phyloP scores from a whole-genome alignment of 2,113 vertebrate genomes.

The Emydocephalus ijimae region DNA sequence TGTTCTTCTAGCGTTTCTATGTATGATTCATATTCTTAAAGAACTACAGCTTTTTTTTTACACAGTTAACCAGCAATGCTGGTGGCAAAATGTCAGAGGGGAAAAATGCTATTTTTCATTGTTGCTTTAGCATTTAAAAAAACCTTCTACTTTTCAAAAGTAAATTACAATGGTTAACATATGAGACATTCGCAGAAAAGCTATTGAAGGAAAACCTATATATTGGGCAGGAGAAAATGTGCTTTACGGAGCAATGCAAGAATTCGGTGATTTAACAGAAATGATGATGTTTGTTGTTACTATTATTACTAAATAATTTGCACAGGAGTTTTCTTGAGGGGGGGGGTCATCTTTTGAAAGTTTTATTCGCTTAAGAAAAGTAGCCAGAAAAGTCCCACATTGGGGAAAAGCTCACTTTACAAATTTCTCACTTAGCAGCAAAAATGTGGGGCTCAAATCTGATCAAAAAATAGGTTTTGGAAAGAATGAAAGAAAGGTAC shows the following conservation, averaged over 20 bases:
- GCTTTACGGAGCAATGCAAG: not conserved
- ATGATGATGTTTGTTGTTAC: not conserved
- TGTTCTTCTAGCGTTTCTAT: not conserved
- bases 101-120: not conserved
- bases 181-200: not conserved
- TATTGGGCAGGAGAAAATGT: not conserved
- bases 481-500: not conserved
- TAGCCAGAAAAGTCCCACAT: too few relatives aligned
- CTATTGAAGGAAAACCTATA: not conserved
- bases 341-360: not conserved
- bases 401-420: too few relatives aligned
- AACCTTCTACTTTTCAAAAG: not conserved
- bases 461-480: slow-evolving; percentile 19
- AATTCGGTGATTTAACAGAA: not conserved
- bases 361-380: not conserved
- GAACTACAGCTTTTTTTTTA: not conserved
- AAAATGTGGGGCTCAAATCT: not conserved
- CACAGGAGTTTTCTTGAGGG: not conserved
- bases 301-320: not conserved
- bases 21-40: not conserved
- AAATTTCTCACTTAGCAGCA: too few relatives aligned
- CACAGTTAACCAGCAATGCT: not conserved
- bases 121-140: not conserved
- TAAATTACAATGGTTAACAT: not conserved
- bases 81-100: not conserved